A percentile compares a stretch with the other conserved stretches of the same genome.
Conservation (phyloP, 92 coral and sea anemone species). For the Zoanthus sansibaricus region DNA sequence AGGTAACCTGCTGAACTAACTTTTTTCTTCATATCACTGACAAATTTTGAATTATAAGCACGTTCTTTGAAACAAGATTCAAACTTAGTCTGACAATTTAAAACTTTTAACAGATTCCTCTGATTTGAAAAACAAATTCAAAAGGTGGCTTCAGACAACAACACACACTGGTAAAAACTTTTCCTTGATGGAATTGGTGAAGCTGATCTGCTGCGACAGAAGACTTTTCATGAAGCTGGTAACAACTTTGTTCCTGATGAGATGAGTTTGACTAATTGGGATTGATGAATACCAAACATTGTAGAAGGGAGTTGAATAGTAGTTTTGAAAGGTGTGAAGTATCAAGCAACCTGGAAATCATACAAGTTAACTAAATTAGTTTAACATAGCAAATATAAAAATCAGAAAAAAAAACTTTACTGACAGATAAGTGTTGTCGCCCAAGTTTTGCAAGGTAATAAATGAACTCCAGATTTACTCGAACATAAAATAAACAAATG, state of each 20-base stretch:
- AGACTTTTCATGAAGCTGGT: conserved; percentile 38
- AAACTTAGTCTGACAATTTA: too few species aligned
- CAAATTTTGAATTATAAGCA: too few species aligned
- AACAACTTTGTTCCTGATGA: conserved; percentile 29
- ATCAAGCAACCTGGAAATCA: conserved; percentile 47
- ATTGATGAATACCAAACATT: conserved; percentile 53
- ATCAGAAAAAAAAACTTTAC: not conserved
- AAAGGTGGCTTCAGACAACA: conserved; percentile 2
- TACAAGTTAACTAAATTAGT: conserved; percentile 44
- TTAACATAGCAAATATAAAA: not conserved
- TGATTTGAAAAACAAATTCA: too few species aligned
- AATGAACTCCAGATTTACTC: too few species aligned
- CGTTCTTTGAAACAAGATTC: too few species aligned
- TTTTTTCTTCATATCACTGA: too few species aligned
- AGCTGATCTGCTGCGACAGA: not conserved
- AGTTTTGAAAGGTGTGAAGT: conserved; percentile 46
- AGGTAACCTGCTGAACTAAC: too few species aligned
- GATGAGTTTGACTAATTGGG: conserved; percentile 46
- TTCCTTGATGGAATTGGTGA: not conserved
- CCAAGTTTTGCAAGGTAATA: too few species aligned
- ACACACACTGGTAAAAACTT: not conserved
- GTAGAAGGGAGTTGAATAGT: conserved; percentile 43
- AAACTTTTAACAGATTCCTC: too few species aligned
- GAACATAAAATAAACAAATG: too few species aligned
- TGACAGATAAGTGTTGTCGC: too few species aligned